Evolutionary conservation across 2,888 invertebrate species (phyloP).

Genomic region (Metalampra italica): DNA sequence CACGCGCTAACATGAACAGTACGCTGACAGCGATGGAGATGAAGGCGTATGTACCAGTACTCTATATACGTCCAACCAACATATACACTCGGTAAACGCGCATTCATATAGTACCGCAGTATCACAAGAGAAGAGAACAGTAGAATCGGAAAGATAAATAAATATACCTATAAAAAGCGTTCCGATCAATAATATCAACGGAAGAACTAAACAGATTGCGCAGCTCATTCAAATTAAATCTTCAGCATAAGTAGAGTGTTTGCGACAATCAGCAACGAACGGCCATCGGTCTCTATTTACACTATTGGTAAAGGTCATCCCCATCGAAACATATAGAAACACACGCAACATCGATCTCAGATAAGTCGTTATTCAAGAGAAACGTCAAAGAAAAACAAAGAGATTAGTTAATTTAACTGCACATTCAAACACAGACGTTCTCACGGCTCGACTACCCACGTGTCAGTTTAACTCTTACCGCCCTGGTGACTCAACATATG

Average conservation of each 20-base stretch:
- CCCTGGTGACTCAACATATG: constrained; percentile 95
- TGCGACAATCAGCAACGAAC: constrained; percentile 78
- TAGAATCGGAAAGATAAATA: constrained; percentile 75
- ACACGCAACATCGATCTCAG: constrained; percentile 78
- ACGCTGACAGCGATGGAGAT: constrained; percentile 74
- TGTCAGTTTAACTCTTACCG: constrained; percentile 86
- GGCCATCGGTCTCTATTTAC: constrained; percentile 78
- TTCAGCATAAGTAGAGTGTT: constrained; percentile 78
- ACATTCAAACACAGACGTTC: constrained; percentile 79
- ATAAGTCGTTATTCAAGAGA: constrained; percentile 77
- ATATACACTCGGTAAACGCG: constrained; percentile 67
- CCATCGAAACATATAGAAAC: constrained; percentile 77
- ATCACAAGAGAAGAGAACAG: constrained; percentile 69
- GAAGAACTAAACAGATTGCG: constrained; percentile 78
- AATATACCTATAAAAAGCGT: constrained; percentile 78
- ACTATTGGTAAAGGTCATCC: constrained; percentile 72
- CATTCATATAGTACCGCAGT: constrained; percentile 74
- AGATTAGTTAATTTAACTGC: constrained; percentile 71
- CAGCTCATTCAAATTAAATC: constrained; percentile 78
- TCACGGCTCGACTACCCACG: constrained; percentile 76
- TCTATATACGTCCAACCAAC: constrained; percentile 72
- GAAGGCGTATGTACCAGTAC: constrained; percentile 69
- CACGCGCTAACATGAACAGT: constrained; percentile 71
- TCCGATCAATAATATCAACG: constrained; percentile 69
- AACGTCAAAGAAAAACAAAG: constrained; percentile 78